phyloP scores from a whole-genome alignment of 2,888 invertebrate species.

The Caenorhabditis panamensis region DNA sequence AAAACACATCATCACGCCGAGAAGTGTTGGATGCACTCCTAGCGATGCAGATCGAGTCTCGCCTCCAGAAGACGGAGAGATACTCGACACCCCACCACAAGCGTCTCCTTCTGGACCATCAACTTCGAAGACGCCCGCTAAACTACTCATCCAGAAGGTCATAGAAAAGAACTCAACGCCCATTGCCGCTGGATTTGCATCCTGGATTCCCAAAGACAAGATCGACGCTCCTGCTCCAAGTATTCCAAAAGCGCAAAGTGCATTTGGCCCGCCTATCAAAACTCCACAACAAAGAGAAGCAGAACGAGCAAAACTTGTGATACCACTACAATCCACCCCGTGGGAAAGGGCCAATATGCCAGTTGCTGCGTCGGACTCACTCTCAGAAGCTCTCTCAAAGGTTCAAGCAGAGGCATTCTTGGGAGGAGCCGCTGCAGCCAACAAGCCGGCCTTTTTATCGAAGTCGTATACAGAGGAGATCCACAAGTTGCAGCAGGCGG shows the following conservation, averaged over 20 bases:
- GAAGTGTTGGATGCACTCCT: slow-evolving; percentile 34
- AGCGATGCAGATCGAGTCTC: slow-evolving; percentile 22
- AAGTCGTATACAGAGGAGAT: slow-evolving; percentile 34
- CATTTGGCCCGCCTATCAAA: slow-evolving; percentile 40
- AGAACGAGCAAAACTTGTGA: slow-evolving; percentile 1
- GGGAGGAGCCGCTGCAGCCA: background rate
- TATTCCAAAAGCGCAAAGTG: slow-evolving; percentile 32
- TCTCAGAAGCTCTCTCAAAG: slow-evolving; percentile 16
- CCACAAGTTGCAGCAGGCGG: slow-evolving; percentile 6
- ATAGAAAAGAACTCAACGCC: slow-evolving; percentile 27
- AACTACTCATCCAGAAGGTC: too few species aligned
- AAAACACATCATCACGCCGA: slow-evolving; percentile 9
- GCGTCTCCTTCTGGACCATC: background rate
- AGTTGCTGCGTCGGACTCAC: background rate
- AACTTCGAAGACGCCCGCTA: background rate
- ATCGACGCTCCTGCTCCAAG: slow-evolving; percentile 39
- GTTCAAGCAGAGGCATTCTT: slow-evolving; percentile 17
- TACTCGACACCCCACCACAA: slow-evolving; percentile 18
- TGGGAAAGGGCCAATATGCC: slow-evolving; percentile 23
- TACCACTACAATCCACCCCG: slow-evolving; percentile 16
- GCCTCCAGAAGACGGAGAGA: slow-evolving; percentile 46
- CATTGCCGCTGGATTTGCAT: slow-evolving; percentile 38
- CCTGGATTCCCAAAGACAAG: slow-evolving; percentile 53
- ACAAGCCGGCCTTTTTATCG: background rate
- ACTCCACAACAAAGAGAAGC: slow-evolving; percentile 11